Percentiles rank a stretch among this genome's conserved stretches.
Evolutionary conservation across 2,797 vertebrate species (phyloP).

Genomic region (Aeoliscus strigatus): DNA sequence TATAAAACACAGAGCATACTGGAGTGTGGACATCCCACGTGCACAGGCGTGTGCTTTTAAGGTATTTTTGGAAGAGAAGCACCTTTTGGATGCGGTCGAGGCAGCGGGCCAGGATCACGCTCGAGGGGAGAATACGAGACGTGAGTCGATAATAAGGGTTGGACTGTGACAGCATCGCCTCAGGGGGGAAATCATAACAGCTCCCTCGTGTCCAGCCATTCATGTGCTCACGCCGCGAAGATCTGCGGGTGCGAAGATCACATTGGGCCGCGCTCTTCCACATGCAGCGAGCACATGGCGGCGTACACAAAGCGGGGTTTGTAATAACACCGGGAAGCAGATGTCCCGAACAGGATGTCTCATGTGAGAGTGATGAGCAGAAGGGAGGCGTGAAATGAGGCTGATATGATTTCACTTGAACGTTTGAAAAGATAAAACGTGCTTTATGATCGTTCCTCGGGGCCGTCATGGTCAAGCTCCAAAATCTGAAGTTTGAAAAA

Average conservation of each 20-base stretch:
- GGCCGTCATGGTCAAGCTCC: too few species aligned
- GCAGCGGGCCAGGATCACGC: slow-evolving; percentile 21
- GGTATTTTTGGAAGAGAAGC: slow-evolving; percentile 15
- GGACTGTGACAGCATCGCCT: slow-evolving; percentile 9
- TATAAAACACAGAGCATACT: slow-evolving; percentile 34
- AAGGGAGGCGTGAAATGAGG: slow-evolving; percentile 39
- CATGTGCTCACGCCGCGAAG: slow-evolving; percentile 16
- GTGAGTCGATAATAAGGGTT: slow-evolving; percentile 11
- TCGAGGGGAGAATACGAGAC: slow-evolving; percentile 8
- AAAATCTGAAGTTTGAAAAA: too few species aligned
- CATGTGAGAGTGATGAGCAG: slow-evolving; percentile 46
- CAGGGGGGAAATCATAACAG: slow-evolving; percentile 6
- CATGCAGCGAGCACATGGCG: slow-evolving; percentile 5
- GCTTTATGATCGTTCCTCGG: too few species aligned
- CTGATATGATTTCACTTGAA: slow-evolving; percentile 27
- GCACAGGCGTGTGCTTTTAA: slow-evolving; percentile 26
- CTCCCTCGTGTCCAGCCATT: slow-evolving; percentile 12
- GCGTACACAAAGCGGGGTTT: slow-evolving; percentile 12
- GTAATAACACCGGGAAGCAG: slow-evolving; percentile 13
- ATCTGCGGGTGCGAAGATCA: slow-evolving; percentile 17
- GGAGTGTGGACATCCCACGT: slow-evolving; percentile 21
- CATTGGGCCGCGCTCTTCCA: slow-evolving; percentile 4
- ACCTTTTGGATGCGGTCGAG: slow-evolving; percentile 11
- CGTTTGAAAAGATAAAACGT: too few species aligned
- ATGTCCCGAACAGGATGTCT: slow-evolving; percentile 49